phyloP scores from a whole-genome alignment of 1,140 invertebrate genomes.

The Anastatus disparis region DNA sequence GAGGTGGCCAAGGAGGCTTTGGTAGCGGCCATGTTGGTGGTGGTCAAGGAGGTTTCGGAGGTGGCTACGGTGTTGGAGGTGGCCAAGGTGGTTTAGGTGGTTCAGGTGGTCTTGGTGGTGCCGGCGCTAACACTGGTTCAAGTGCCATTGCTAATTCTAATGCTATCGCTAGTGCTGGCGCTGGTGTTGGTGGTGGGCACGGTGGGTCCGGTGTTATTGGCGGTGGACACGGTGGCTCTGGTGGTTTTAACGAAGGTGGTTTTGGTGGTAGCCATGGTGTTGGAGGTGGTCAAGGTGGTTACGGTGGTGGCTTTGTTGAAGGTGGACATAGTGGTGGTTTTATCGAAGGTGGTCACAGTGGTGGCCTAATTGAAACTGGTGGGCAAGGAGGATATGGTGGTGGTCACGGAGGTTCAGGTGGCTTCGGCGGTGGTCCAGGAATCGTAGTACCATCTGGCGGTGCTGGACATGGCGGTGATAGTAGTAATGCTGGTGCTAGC shows the following conservation, averaged over 20 bases:
- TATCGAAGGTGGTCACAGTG: neutral
- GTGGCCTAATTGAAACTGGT: too few relatives aligned
- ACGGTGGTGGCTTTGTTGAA: slow-evolving; percentile 6
- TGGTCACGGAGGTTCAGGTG: neutral
- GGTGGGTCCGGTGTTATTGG: slow-evolving; percentile 23
- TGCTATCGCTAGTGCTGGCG: neutral
- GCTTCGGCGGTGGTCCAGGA: slow-evolving; percentile 33
- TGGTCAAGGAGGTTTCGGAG: slow-evolving; percentile 18
- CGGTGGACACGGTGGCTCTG: slow-evolving; percentile 26
- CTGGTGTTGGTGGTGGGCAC: slow-evolving; percentile 5
- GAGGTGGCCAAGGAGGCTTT: neutral
- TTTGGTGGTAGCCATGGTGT: slow-evolving; percentile 35
- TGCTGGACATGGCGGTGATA: too few relatives aligned
- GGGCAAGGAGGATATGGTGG: neutral
- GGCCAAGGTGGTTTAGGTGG: neutral
- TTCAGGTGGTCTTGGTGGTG: neutral
- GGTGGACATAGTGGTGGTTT: slow-evolving; percentile 9
- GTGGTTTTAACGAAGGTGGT: neutral
- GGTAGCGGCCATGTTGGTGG: neutral
- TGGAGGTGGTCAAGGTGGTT: neutral
- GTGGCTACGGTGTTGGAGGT: slow-evolving; percentile 19
- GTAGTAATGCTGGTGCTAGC: too few relatives aligned
- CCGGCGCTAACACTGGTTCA: neutral
- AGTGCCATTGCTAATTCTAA: neutral
- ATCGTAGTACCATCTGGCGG: neutral